Conservation (phyloP, 2,113 vertebrate genomes). For the Pan paniscus region DNA sequence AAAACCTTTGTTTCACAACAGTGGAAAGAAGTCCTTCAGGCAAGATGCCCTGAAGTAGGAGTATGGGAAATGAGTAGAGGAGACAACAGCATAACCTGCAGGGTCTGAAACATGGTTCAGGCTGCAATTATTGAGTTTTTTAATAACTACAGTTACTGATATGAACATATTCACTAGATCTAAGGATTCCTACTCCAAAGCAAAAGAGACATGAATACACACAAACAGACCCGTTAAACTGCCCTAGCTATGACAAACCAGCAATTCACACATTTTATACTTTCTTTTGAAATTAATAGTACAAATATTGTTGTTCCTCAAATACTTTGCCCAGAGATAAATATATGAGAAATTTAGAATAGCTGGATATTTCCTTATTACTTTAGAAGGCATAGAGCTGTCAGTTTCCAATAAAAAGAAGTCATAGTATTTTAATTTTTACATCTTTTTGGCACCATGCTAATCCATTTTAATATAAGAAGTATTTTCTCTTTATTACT, state of each 20-base stretch:
- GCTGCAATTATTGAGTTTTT: not conserved
- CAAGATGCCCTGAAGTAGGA: not conserved
- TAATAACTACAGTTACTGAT: not conserved
- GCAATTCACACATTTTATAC: not conserved
- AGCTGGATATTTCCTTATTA: not conserved
- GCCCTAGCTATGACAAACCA: not conserved
- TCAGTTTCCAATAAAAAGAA: not conserved
- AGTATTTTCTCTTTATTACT: not conserved
- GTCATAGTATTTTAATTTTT: not conserved
- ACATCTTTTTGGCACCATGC: not conserved
- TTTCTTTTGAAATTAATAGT: not conserved
- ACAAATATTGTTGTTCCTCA: not conserved
- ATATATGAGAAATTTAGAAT: not conserved
- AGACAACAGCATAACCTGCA: not conserved
- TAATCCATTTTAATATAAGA: not conserved
- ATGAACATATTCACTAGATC: not conserved
- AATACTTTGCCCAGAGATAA: not conserved
- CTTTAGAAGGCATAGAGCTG: not conserved
- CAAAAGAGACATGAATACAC: not conserved
- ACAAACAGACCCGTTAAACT: not conserved
- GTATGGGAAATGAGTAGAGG: not conserved
- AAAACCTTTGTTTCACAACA: slow-evolving; percentile 33
- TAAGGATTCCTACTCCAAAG: not conserved
- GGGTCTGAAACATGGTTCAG: not conserved
- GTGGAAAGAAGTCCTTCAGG: not conserved